A percentile compares a stretch with the other conserved stretches of the same genome.
These are phyloP conservation scores for Vulpes vulpes DNA, from an alignment of 2,113 vertebrate species.

Conservation along the genomic window DNA sequence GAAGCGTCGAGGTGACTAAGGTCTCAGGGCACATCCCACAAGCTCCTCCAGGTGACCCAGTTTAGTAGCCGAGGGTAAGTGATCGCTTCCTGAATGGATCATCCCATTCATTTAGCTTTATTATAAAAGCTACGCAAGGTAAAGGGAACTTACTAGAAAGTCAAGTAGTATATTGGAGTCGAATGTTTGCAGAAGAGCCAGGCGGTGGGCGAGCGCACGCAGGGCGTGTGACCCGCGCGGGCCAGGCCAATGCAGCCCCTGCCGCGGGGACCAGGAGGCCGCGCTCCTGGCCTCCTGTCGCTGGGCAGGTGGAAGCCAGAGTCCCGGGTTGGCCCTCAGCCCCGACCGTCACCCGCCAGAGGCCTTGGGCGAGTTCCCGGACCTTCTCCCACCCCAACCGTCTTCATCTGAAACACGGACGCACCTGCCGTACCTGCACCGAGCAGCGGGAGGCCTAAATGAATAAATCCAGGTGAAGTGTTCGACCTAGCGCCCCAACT, in stretches of 20 bases:
- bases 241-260: too few species aligned
- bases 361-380: not conserved
- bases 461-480: not conserved
- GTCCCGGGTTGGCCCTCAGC: not conserved
- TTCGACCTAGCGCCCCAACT: not conserved
- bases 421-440: not conserved
- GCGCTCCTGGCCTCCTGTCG: too few species aligned
- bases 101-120: not conserved
- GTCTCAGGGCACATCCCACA: not conserved
- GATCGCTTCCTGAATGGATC: not conserved
- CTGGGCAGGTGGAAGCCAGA: not conserved
- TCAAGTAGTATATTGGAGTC: not conserved
- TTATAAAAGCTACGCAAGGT: conserved; percentile 45
- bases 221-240: too few species aligned
- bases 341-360: not conserved
- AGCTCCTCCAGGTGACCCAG: not conserved
- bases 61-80: not conserved
- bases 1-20: too few species aligned
- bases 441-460: not conserved
- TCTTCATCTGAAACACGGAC: not conserved
- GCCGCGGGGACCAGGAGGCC: too few species aligned
- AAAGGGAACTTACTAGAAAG: not conserved
- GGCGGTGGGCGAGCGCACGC: too few species aligned
- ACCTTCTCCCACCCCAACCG: not conserved
- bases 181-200: not conserved